Evolutionary conservation across 2,113 vertebrate species (phyloP).

Genomic region (Cochlearius cochlearius): DNA sequence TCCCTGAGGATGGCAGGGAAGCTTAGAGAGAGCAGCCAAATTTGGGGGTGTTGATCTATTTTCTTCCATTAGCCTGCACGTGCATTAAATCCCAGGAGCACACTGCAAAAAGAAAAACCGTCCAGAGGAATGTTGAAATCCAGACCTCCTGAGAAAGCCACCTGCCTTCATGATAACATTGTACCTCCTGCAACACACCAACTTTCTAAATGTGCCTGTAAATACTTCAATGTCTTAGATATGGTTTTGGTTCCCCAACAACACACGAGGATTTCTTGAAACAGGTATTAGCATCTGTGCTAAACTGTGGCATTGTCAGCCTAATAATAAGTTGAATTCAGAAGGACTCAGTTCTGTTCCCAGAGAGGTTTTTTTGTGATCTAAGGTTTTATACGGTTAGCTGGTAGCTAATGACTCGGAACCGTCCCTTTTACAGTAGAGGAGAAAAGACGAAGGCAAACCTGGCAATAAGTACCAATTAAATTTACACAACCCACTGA

Average conservation of each 20-base stretch:
- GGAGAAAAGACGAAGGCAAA: not conserved
- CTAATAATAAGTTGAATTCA: not conserved
- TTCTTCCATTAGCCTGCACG: not conserved
- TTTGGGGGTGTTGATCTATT: not conserved
- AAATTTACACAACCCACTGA: not conserved
- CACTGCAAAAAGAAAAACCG: not conserved
- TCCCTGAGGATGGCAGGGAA: not conserved
- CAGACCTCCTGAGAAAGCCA: not conserved
- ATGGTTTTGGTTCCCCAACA: not conserved
- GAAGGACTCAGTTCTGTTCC: not conserved
- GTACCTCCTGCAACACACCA: not conserved
- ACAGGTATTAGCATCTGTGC: not conserved
- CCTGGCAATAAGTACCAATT: not conserved
- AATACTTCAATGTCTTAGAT: not conserved
- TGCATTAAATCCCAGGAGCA: not conserved
- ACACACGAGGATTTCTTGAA: not conserved
- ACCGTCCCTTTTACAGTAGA: not conserved
- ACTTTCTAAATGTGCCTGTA: not conserved
- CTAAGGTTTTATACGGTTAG: not conserved
- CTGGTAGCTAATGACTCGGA: not conserved
- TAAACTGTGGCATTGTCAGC: not conserved
- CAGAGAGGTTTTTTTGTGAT: not conserved
- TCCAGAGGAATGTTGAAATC: not conserved
- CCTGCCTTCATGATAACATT: not conserved
- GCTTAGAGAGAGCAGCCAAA: not conserved